Conservation (phyloP, 2,888 invertebrate genomes). For the Punctoribates punctum region DNA sequence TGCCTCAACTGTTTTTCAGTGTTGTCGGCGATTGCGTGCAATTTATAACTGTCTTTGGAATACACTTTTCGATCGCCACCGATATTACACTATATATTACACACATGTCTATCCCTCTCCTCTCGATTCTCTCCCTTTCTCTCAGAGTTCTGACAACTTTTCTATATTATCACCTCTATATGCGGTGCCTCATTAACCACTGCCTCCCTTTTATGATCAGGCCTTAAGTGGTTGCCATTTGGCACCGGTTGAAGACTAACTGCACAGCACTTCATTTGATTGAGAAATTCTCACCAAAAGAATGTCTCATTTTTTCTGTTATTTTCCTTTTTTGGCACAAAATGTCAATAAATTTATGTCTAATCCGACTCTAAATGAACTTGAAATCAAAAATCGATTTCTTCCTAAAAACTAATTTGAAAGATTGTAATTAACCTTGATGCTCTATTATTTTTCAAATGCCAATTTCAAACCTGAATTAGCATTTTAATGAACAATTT, state of each 20-base stretch:
- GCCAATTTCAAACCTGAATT: too few species aligned
- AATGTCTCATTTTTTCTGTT: background rate
- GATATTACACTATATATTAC: background rate
- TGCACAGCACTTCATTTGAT: background rate
- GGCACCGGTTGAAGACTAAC: background rate
- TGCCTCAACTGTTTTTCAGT: background rate
- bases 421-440: too few species aligned
- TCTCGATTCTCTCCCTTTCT: too few species aligned
- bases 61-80: background rate
- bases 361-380: too few species aligned
- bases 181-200: constrained; percentile 28
- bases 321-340: too few species aligned
- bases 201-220: constrained; percentile 28
- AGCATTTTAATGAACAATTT: too few species aligned
- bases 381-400: too few species aligned
- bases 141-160: background rate
- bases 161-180: constrained; percentile 27
- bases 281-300: background rate
- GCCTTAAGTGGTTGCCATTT: constrained; percentile 19
- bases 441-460: too few species aligned
- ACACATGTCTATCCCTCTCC: too few species aligned
- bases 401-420: too few species aligned
- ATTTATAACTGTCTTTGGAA: background rate
- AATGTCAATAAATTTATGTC: too few species aligned
- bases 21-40: constrained; percentile 6